phyloP scores from a whole-genome alignment of 64 coral and sea anemone species.

The Platygyra sinensis region DNA sequence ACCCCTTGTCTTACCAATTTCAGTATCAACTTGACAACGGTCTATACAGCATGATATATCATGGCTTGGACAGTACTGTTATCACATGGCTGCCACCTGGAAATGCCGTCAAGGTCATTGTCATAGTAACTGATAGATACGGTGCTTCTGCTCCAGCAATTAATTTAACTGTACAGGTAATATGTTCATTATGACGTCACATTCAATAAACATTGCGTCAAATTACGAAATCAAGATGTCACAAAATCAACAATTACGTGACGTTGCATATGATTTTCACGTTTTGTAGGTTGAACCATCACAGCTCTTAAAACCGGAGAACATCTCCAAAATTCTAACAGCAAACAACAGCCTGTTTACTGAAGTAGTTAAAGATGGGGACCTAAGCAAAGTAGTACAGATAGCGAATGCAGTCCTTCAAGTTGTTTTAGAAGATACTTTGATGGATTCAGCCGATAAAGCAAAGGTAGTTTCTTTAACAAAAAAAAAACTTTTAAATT shows the following conservation, averaged over 20 bases:
- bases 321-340: neutral
- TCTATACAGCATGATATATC: neutral
- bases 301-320: neutral
- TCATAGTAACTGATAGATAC: neutral
- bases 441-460: neutral
- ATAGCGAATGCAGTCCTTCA: slow-evolving; percentile 22
- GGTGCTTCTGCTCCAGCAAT: slow-evolving; percentile 7
- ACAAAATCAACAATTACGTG: too few species aligned
- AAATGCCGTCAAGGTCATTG: neutral
- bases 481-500: too few species aligned
- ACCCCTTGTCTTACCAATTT: neutral
- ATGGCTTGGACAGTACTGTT: neutral
- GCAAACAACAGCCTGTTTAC: neutral
- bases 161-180: neutral
- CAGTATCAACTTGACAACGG: slow-evolving; percentile 7
- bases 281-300: neutral
- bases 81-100: neutral
- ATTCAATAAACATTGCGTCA: neutral
- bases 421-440: neutral
- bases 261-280: neutral
- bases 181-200: neutral
- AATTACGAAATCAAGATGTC: too few species aligned
- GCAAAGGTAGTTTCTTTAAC: neutral
- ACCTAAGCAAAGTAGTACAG: slow-evolving; percentile 14
- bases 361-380: neutral